Evolutionary conservation across 2,888 invertebrate species (phyloP), one percentile per base, ranked within the genome.

Genomic region (Mythimna lalbum): DNA sequence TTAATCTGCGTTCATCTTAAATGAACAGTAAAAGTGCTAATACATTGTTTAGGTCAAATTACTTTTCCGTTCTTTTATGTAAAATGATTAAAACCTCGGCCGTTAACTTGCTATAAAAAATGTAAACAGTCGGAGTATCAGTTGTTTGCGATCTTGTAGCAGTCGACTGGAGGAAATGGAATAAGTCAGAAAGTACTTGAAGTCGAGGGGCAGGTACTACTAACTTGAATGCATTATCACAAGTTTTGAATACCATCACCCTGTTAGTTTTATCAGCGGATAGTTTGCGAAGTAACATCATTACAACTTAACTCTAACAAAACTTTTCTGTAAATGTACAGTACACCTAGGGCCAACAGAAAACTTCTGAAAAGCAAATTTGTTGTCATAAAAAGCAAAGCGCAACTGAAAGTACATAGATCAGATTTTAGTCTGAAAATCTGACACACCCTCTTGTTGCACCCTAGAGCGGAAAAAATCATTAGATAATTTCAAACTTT

Each of bases 201-300:
- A 60, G 50, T 56, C 56, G 63, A 64, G 69, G 60, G 63, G 21
- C 61, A 80, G 68, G 62, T 72, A 76, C 67, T 55, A 49, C 36
- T 19, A 64, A 81, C 81, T 76, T 76, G 31, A 76, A 50, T 76
- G 63, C 76, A 76, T 76, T 69, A 80, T 80, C 59, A 68, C 36
- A 76, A 80, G 63, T 80, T 76, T 79, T 63, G 55, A 76, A 76
- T 68, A 68, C 59, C 21, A 52, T 63, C 66, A 47, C n/a, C n/a
- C 39, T 60, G 63, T 49, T 52, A 68, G 63, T 76, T 81, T 68
- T 12, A 68, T 52, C 55, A 50, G 23, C 14, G 68, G 61, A 81
- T 68, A 81, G 55, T 81, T 63, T 36, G n/a, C n/a, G 12, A 63
- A 55, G 63, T 55, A 63, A 67, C 53, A 60, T 63, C 49, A 55